Percentiles rank a stretch among this genome's conserved stretches.
Evolutionary conservation across 2,888 invertebrate genomes (phyloP).

Genomic region (Crematogaster levior): DNA sequence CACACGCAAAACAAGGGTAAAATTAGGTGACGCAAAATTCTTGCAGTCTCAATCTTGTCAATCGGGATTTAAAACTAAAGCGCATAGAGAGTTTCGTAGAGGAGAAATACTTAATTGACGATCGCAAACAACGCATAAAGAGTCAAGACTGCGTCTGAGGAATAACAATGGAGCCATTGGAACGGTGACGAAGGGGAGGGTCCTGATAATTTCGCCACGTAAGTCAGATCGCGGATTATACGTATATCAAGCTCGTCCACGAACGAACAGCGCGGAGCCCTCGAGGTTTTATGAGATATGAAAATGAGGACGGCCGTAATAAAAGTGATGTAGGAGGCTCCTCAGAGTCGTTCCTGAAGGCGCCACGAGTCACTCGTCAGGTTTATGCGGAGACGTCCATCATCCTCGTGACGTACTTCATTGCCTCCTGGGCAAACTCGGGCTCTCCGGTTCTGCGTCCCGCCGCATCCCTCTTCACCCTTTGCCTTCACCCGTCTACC

Average conservation of each 20-base stretch:
- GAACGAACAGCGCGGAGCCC: slow-evolving; percentile 73
- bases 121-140: slow-evolving; percentile 28
- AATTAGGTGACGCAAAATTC: neutral
- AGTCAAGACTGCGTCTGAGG: slow-evolving; percentile 12
- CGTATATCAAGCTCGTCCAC: slow-evolving; percentile 76
- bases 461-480: slow-evolving; percentile 67
- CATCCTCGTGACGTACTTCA: slow-evolving; percentile 85
- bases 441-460: slow-evolving; percentile 80
- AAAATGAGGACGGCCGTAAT: slow-evolving; percentile 86
- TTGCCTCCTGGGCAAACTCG: slow-evolving; percentile 83
- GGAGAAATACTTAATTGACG: slow-evolving; percentile 47
- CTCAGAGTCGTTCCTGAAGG: slow-evolving; percentile 86
- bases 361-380: slow-evolving; percentile 86
- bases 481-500: slow-evolving; percentile 42
- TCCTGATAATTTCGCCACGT: slow-evolving; percentile 75
- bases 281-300: slow-evolving; percentile 85
- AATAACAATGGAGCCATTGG: slow-evolving; percentile 25
- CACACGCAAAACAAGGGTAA: neutral
- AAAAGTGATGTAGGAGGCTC: slow-evolving; percentile 87
- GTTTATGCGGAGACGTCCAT: slow-evolving; percentile 86
- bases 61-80: neutral
- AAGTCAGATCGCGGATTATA: slow-evolving; percentile 79
- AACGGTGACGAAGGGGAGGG: slow-evolving; percentile 27
- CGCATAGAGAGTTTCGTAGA: slow-evolving; percentile 4
- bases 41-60: neutral